Evolutionary conservation across 2,113 vertebrate genomes (phyloP).

Genomic region (zebrafish (Danio rerio)): GRCz12tu NC_133198.1:10631501-10632000

Average conservation of each 20-base stretch:
- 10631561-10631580: no score
- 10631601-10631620: no score
- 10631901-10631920: constrained; percentile 27
- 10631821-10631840: constrained; percentile 45
- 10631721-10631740: no score
- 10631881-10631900: constrained; percentile 13
- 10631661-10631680: no score
- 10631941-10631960: constrained; percentile 16
- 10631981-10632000: neutral
- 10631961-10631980: constrained; percentile 7
- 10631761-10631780: constrained; percentile 66
- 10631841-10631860: constrained; percentile 18
- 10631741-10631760: constrained; percentile 22
- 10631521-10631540: no score
- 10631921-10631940: constrained; percentile 34
- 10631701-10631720: no score
- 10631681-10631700: no score
- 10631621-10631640: no score
- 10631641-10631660: no score
- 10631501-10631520: no score
- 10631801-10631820: constrained; percentile 56
- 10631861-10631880: neutral
- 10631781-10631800: constrained; percentile 67
- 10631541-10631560: no score
- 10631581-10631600: no score